A percentile compares a stretch with the other conserved stretches of the same genome.
Evolutionary conservation across 2,888 invertebrate genomes (phyloP).

Genomic region (Hypercompe scribonia): DNA sequence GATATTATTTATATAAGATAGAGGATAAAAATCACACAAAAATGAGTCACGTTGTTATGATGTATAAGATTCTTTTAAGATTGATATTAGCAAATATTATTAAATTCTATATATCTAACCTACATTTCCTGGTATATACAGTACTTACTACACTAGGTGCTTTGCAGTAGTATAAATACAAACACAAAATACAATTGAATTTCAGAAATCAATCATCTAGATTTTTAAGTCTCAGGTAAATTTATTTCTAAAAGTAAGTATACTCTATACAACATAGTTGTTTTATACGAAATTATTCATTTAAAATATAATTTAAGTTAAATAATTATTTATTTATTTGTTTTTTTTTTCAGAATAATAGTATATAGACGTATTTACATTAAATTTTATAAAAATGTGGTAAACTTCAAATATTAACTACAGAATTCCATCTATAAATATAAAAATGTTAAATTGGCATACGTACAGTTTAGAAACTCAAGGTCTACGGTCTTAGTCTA

Average conservation of each 20-base stretch:
- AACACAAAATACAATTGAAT: neutral
- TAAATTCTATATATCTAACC: neutral
- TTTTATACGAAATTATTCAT: too few relatives aligned
- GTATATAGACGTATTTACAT: neutral
- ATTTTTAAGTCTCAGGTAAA: neutral
- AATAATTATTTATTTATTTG: neutral
- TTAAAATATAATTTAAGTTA: neutral
- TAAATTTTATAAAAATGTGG: neutral
- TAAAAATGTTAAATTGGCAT: too few relatives aligned
- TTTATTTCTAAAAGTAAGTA: too few relatives aligned
- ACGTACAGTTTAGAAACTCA: too few relatives aligned
- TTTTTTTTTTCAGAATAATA: neutral
- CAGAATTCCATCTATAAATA: neutral
- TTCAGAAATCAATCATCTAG: neutral
- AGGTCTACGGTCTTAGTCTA: too few relatives aligned
- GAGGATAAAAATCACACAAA: neutral
- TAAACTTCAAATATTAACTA: neutral
- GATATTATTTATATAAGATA: neutral
- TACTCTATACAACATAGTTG: too few relatives aligned
- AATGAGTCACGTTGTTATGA: too few relatives aligned
- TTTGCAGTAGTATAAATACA: too few relatives aligned
- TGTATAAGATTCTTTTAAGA: too few relatives aligned
- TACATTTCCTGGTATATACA: neutral
- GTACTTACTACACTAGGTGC: too few relatives aligned
- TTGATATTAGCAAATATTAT: too few relatives aligned